These are phyloP conservation scores for Myzus persicae DNA, from an alignment of 1,140 invertebrate genomes.

Conservation along the genomic window DNA sequence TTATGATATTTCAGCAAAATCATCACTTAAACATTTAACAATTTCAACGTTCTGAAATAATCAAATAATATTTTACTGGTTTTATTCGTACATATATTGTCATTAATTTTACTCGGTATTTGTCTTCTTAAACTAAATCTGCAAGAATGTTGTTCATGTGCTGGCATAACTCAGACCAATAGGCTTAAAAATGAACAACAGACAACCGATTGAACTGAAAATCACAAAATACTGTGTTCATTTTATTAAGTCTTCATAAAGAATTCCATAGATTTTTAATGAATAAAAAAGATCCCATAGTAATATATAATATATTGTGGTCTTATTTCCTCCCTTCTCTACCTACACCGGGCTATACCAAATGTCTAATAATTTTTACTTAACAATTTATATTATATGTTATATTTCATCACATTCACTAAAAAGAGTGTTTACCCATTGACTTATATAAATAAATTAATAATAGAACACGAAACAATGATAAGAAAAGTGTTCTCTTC, in stretches of 20 bases:
- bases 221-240: not conserved
- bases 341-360: no score
- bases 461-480: no score
- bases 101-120: constrained; percentile 65
- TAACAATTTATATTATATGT: not conserved
- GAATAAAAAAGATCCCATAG: no score
- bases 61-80: not conserved
- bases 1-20: constrained; percentile 82
- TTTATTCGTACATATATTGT: not conserved
- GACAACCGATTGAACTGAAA: constrained; percentile 36
- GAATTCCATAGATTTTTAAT: no score
- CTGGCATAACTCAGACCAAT: constrained; percentile 88
- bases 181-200: constrained; percentile 79
- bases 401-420: not conserved
- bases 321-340: not conserved
- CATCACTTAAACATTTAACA: constrained; percentile 78
- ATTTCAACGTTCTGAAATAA: constrained; percentile 68
- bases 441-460: not conserved
- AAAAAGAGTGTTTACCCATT: not conserved
- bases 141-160: constrained; percentile 83
- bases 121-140: constrained; percentile 73
- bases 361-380: not conserved
- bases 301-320: not conserved
- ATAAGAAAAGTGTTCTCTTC: no score
- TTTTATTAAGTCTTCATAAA: no score